Evolutionary conservation across 1,140 invertebrate species (phyloP).

Genomic region (Dolichoris vasculosae): DNA sequence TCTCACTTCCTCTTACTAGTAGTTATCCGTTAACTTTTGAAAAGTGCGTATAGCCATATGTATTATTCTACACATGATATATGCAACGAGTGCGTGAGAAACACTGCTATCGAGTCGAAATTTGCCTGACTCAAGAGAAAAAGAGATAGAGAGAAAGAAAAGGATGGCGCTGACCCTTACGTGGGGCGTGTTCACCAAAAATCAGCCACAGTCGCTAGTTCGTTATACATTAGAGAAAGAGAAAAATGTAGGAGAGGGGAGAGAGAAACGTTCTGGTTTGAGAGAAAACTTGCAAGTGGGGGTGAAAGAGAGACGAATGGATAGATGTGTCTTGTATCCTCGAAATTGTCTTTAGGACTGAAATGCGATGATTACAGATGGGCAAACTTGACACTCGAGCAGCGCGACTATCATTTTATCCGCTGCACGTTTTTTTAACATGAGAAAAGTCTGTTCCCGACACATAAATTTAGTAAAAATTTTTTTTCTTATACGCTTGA

Average conservation of each 20-base stretch:
- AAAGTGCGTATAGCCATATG: neutral
- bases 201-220: slow-evolving; percentile 10
- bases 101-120: neutral
- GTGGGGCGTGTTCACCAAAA: slow-evolving; percentile 40
- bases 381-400: slow-evolving; percentile 46
- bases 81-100: slow-evolving; percentile 31
- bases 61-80: slow-evolving; percentile 31
- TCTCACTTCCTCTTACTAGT: neutral
- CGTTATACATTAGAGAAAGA: neutral
- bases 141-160: neutral
- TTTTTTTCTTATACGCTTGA: slow-evolving; percentile 4
- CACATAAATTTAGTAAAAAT: slow-evolving; percentile 48
- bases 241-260: neutral
- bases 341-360: slow-evolving; percentile 43
- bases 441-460: slow-evolving; percentile 30
- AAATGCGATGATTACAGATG: slow-evolving; percentile 54
- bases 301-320: too few species aligned
- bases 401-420: slow-evolving; percentile 19
- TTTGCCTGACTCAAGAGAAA: neutral
- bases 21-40: neutral
- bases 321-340: neutral
- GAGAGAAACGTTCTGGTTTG: neutral
- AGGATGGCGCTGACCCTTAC: neutral
- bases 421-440: neutral
- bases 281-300: neutral